Evolutionary conservation across 2,797 vertebrate genomes (phyloP).

Genomic region (Pantherophis vulpinus): DNA sequence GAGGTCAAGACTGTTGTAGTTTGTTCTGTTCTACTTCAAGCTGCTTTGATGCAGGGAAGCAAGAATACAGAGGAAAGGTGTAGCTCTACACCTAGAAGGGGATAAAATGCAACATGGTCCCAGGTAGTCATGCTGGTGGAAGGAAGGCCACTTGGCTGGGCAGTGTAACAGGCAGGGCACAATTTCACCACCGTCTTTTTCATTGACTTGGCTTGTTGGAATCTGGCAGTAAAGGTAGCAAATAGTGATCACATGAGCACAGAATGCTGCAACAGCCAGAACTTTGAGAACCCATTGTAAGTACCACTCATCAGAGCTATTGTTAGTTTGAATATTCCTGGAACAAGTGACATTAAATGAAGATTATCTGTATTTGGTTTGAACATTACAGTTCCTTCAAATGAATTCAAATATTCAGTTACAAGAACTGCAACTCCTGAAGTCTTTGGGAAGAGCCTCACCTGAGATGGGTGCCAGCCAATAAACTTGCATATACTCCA

Average conservation of each 20-base stretch:
- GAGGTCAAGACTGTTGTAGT: conserved; percentile 18
- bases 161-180: too few relatives aligned
- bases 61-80: background rate
- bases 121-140: background rate
- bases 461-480: conserved; percentile 84
- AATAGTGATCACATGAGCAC: background rate
- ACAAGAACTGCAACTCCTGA: background rate
- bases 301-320: background rate
- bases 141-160: background rate
- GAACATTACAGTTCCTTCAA: background rate
- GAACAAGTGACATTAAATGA: background rate
- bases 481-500: conserved; percentile 82
- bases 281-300: background rate
- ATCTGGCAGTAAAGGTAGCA: background rate
- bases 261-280: background rate
- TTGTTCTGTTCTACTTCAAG: conserved; percentile 41
- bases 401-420: background rate
- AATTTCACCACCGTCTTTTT: background rate
- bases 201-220: background rate
- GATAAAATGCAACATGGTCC: background rate
- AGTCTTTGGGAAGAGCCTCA: conserved; percentile 53
- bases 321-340: background rate
- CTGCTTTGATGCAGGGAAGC: conserved; percentile 26
- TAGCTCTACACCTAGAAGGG: background rate
- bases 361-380: background rate